Evolutionary conservation across 2,797 vertebrate genomes (phyloP).

Genomic region (Gymnodraco acuticeps): DNA sequence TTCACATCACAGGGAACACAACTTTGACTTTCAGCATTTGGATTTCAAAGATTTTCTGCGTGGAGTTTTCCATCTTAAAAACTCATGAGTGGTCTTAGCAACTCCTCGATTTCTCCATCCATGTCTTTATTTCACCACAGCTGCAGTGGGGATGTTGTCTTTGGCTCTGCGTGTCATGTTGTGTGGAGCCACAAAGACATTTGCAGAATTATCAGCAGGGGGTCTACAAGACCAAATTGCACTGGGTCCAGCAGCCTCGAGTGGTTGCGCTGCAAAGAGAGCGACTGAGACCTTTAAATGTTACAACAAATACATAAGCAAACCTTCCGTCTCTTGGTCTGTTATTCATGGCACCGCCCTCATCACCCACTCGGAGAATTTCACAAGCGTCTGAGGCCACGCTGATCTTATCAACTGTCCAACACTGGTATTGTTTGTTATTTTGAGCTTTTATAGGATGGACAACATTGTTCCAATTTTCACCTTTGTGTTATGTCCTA

Average conservation of each 20-base stretch:
- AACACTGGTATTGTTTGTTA: slow-evolving; percentile 22
- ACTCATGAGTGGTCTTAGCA: neutral
- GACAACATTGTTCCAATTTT: slow-evolving; percentile 38
- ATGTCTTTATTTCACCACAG: slow-evolving; percentile 57
- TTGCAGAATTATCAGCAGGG: slow-evolving; percentile 60
- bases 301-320: slow-evolving; percentile 6
- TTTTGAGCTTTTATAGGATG: slow-evolving; percentile 36
- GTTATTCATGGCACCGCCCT: slow-evolving; percentile 16
- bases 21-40: slow-evolving; percentile 28
- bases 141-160: slow-evolving; percentile 56
- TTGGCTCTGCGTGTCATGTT: slow-evolving; percentile 60
- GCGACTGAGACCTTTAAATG: slow-evolving; percentile 8
- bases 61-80: slow-evolving; percentile 30
- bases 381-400: slow-evolving; percentile 40
- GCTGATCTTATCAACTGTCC: slow-evolving; percentile 18
- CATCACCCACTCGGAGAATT: slow-evolving; percentile 39
- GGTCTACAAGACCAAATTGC: slow-evolving; percentile 42
- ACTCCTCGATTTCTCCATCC: slow-evolving; percentile 35
- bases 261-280: neutral
- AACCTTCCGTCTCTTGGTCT: neutral
- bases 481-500: slow-evolving; percentile 54
- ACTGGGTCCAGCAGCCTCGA: slow-evolving; percentile 8
- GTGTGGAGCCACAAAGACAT: slow-evolving; percentile 70
- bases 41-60: slow-evolving; percentile 18
- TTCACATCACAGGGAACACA: slow-evolving; percentile 37